Evolutionary conservation across 2,797 vertebrate species (phyloP).

Genomic region (Pagetopsis macropterus): DNA sequence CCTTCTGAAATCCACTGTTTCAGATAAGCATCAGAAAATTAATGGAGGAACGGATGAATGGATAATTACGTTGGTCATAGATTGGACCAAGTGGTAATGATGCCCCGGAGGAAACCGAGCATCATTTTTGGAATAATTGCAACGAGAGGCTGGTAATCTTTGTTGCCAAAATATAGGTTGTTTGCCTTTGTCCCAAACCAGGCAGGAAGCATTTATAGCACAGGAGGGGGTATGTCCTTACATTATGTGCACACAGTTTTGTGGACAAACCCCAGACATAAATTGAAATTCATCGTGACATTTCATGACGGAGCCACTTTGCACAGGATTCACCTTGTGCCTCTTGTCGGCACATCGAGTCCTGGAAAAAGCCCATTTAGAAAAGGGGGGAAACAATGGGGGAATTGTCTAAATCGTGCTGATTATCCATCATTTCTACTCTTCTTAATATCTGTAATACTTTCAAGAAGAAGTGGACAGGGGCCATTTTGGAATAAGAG

Average conservation of each 20-base stretch:
- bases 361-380: not conserved
- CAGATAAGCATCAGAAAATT: not conserved
- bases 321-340: conserved; percentile 25
- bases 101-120: not conserved
- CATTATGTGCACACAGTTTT: conserved; percentile 25
- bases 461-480: too few relatives aligned
- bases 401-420: too few relatives aligned
- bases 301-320: conserved; percentile 21
- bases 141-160: conserved; percentile 11
- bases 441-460: too few relatives aligned
- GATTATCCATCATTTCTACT: too few relatives aligned
- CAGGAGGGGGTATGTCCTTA: not conserved
- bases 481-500: too few relatives aligned
- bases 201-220: conserved; percentile 4
- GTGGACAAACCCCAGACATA: conserved; percentile 10
- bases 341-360: not conserved
- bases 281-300: conserved; percentile 36
- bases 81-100: conserved; percentile 21
- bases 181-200: conserved; percentile 30
- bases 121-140: not conserved
- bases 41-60: not conserved
- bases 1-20: not conserved
- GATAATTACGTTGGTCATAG: not conserved
- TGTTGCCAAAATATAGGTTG: conserved; percentile 24
- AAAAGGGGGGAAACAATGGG: not conserved